These are phyloP conservation scores for Drosophila ironensis DNA, from an alignment of 1,140 invertebrate species.

Conservation along the genomic window DNA sequence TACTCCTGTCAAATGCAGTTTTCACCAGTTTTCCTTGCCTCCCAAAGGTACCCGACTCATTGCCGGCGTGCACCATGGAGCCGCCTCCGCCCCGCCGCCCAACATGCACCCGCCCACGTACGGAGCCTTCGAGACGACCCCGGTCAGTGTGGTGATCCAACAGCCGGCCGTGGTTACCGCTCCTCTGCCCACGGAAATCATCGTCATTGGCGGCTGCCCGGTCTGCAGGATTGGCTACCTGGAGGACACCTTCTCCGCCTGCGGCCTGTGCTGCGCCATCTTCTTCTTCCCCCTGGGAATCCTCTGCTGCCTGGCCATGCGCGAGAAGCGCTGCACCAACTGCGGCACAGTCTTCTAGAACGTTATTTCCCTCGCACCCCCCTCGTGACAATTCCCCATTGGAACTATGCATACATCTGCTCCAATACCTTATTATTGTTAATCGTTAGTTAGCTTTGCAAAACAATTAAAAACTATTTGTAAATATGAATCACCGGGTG, in stretches of 20 bases:
- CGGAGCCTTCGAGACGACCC: conserved; percentile 71
- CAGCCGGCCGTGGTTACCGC: conserved; percentile 22
- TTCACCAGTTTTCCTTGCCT: too few relatives aligned
- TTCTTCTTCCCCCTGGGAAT: conserved; percentile 92
- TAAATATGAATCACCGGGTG: conserved; percentile 31
- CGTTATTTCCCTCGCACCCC: background rate
- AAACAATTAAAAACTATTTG: conserved; percentile 53
- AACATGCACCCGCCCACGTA: conserved; percentile 60
- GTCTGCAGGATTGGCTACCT: conserved; percentile 90
- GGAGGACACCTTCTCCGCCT: conserved; percentile 89
- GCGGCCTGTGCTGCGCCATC: conserved; percentile 90
- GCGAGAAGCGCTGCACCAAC: conserved; percentile 89
- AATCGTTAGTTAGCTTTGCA: conserved; percentile 38
- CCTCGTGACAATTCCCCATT: conserved; percentile 4
- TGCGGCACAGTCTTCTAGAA: conserved; percentile 88
- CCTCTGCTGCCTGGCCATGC: conserved; percentile 88
- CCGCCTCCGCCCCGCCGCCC: conserved; percentile 35
- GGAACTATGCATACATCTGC: conserved; percentile 23
- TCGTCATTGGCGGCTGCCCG: conserved; percentile 89
- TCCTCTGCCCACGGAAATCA: conserved; percentile 84
- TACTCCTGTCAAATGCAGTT: too few relatives aligned
- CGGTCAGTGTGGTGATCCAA: conserved; percentile 69
- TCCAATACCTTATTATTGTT: conserved; percentile 37
- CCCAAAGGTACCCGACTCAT: conserved; percentile 51
- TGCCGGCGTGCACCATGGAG: conserved; percentile 49